Percentiles rank a stretch among this genome's conserved stretches.
Conservation (phyloP, 1,140 invertebrate genomes). For the Trialeurodes vaporariorum region DNA sequence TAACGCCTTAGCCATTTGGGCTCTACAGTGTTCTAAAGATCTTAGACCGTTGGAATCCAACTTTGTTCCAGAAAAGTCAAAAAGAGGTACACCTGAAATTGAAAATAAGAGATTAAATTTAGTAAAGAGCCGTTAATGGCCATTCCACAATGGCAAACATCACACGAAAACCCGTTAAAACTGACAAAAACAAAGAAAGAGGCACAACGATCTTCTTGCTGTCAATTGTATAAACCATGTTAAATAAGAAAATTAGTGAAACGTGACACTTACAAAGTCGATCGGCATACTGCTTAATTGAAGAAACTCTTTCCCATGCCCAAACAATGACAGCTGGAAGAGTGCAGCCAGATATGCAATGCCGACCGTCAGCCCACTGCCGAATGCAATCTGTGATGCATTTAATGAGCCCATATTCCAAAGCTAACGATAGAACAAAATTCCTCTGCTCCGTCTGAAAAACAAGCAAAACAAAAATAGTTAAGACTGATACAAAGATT, state of each 20-base stretch:
- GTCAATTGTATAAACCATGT: too few species aligned
- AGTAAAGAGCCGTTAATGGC: too few species aligned
- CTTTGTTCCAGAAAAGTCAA: neutral
- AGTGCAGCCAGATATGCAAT: neutral
- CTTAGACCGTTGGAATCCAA: neutral
- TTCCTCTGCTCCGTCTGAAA: neutral
- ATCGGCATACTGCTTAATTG: neutral
- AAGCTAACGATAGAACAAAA: neutral
- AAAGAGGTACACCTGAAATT: neutral
- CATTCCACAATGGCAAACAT: too few species aligned
- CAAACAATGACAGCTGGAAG: neutral
- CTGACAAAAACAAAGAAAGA: too few species aligned
- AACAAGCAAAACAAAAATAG: neutral
- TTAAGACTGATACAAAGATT: too few species aligned
- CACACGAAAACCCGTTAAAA: too few species aligned
- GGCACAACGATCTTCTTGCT: too few species aligned
- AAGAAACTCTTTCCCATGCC: neutral
- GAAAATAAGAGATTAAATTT: neutral
- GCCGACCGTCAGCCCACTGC: neutral
- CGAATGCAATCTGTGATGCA: neutral
- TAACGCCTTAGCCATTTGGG: neutral
- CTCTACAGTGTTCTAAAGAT: neutral
- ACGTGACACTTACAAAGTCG: neutral
- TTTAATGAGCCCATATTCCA: neutral
- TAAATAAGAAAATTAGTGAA: too few species aligned